Evolutionary conservation across 2,797 vertebrate genomes (phyloP).

Genomic region (Ispidina picta): DNA sequence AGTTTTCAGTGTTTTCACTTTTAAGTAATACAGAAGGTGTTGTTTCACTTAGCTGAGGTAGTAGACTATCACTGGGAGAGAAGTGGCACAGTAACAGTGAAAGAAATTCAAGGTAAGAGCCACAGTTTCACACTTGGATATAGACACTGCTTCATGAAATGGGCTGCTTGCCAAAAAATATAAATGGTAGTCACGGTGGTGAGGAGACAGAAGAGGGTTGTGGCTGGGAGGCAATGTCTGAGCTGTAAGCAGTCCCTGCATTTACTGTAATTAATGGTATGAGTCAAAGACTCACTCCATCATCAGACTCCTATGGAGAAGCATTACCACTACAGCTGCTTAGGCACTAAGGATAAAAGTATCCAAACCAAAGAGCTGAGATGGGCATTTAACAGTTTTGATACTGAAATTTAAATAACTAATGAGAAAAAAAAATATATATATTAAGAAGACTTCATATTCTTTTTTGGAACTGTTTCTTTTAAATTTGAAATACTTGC

Average conservation of each 20-base stretch:
- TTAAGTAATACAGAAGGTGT: not conserved
- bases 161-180: not conserved
- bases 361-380: not conserved
- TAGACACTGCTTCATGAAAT: not conserved
- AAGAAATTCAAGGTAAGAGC: not conserved
- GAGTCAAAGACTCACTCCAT: not conserved
- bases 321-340: not conserved
- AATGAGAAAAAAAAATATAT: not conserved
- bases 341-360: not conserved
- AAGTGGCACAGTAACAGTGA: not conserved
- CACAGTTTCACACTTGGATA: not conserved
- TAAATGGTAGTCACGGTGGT: not conserved
- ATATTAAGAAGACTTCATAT: not conserved
- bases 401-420: not conserved
- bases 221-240: not conserved
- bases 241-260: not conserved
- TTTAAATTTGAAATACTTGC: not conserved
- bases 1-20: not conserved
- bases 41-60: not conserved
- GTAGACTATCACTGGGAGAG: not conserved
- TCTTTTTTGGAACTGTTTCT: not conserved
- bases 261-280: conserved; percentile 7
- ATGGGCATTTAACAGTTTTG: not conserved
- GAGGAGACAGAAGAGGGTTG: not conserved
- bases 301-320: conserved; percentile 8